These are phyloP conservation scores for Labeo calbasu DNA, from an alignment of 2,797 vertebrate genomes.

Conservation along the genomic window DNA sequence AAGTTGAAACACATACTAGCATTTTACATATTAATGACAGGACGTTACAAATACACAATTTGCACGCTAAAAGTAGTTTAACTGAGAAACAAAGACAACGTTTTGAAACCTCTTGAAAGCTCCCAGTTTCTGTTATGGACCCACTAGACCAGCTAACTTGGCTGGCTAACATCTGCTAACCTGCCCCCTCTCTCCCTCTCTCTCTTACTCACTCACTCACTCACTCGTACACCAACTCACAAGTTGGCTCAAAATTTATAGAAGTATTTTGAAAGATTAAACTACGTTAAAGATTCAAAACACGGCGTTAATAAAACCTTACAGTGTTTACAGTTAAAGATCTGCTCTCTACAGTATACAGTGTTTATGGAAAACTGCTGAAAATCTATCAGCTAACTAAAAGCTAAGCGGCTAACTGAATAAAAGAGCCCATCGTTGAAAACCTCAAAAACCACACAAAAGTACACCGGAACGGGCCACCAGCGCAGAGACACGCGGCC, in stretches of 20 bases:
- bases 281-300: slow-evolving; percentile 16
- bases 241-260: neutral
- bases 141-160: slow-evolving; percentile 20
- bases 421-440: slow-evolving; percentile 51
- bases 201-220: neutral
- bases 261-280: neutral
- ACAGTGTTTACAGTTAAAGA: neutral
- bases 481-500: neutral
- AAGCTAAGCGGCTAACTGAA: slow-evolving; percentile 54
- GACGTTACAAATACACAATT: neutral
- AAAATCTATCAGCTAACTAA: slow-evolving; percentile 41
- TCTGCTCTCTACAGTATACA: neutral
- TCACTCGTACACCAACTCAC: slow-evolving; percentile 14
- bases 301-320: neutral
- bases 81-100: neutral
- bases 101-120: neutral
- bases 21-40: neutral
- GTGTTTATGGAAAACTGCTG: slow-evolving; percentile 16
- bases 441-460: slow-evolving; percentile 16
- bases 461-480: neutral
- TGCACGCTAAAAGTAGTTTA: neutral
- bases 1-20: neutral
- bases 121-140: neutral
- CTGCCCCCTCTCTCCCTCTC: slow-evolving; percentile 12
- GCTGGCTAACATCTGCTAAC: slow-evolving; percentile 41